Evolutionary conservation across 2,797 vertebrate species (phyloP).

Genomic region (Rhinella marina): DNA sequence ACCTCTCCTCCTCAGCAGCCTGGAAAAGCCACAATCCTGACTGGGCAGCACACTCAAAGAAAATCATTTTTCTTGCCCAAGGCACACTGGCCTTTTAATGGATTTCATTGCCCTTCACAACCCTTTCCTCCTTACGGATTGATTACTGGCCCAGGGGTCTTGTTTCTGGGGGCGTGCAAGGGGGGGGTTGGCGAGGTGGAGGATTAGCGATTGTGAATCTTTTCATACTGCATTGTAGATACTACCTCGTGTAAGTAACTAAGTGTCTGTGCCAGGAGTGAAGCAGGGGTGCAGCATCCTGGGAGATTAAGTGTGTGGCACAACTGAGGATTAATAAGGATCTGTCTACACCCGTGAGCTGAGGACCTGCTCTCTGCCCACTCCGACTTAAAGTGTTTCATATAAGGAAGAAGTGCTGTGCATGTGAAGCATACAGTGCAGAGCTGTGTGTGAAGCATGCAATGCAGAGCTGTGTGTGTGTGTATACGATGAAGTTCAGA

Average conservation of each 20-base stretch:
- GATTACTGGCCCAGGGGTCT: constrained; percentile 61
- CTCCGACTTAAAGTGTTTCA: too few relatives aligned
- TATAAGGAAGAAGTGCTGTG: too few relatives aligned
- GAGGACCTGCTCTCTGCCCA: too few relatives aligned
- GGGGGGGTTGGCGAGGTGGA: neutral
- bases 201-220: constrained; percentile 35
- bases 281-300: neutral
- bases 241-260: neutral
- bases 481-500: too few relatives aligned
- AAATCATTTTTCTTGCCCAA: constrained; percentile 47
- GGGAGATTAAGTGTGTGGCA: neutral
- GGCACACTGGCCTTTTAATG: constrained; percentile 58
- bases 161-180: constrained; percentile 34
- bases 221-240: neutral
- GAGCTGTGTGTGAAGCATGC: too few relatives aligned
- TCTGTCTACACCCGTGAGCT: too few relatives aligned
- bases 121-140: constrained; percentile 53
- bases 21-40: constrained; percentile 41
- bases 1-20: constrained; percentile 26
- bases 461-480: too few relatives aligned
- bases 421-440: too few relatives aligned
- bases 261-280: neutral
- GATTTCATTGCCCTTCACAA: constrained; percentile 61
- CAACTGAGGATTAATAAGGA: neutral
- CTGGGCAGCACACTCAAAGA: constrained; percentile 48